These are phyloP conservation scores for Marcusenius ussheri DNA, from an alignment of 2,113 vertebrate species.

Conservation along the genomic window DNA sequence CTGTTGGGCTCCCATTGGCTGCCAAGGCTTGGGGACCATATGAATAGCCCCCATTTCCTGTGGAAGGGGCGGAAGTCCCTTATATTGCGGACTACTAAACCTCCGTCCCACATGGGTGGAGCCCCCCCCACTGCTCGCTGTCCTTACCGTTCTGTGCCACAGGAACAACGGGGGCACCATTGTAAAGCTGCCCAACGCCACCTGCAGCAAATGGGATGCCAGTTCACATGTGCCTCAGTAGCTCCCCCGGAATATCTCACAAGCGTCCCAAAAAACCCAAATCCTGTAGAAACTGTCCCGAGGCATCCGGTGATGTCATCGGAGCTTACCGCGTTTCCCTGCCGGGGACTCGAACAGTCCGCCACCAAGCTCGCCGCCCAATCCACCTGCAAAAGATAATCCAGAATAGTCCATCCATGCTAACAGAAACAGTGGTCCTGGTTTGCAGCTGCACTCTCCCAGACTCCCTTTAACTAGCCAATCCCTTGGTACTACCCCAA, in stretches of 20 bases:
- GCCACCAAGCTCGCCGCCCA: slow-evolving; percentile 35
- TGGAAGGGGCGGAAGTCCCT: too few species aligned
- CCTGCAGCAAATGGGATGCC: slow-evolving; percentile 30
- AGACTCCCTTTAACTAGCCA: neutral
- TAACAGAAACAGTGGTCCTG: neutral
- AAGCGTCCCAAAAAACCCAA: neutral
- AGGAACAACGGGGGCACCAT: slow-evolving; percentile 46
- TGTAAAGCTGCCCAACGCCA: slow-evolving; percentile 50
- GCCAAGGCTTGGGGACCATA: slow-evolving; percentile 51
- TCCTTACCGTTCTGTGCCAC: slow-evolving; percentile 53
- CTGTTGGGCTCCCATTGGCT: slow-evolving; percentile 50
- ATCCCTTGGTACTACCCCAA: neutral
- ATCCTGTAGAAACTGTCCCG: neutral
- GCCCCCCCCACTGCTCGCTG: neutral
- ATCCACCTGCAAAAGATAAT: slow-evolving; percentile 39
- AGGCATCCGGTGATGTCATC: neutral
- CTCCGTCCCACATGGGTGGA: neutral
- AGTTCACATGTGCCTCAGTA: neutral
- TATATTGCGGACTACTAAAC: neutral
- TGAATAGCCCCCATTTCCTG: slow-evolving; percentile 54
- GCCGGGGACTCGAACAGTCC: slow-evolving; percentile 43
- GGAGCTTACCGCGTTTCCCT: slow-evolving; percentile 50
- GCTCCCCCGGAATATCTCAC: neutral
- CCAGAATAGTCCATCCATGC: neutral
- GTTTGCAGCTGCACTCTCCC: neutral